These are phyloP conservation scores for Platanista minor DNA, from an alignment of 2,113 vertebrate genomes.

Conservation along the genomic window DNA sequence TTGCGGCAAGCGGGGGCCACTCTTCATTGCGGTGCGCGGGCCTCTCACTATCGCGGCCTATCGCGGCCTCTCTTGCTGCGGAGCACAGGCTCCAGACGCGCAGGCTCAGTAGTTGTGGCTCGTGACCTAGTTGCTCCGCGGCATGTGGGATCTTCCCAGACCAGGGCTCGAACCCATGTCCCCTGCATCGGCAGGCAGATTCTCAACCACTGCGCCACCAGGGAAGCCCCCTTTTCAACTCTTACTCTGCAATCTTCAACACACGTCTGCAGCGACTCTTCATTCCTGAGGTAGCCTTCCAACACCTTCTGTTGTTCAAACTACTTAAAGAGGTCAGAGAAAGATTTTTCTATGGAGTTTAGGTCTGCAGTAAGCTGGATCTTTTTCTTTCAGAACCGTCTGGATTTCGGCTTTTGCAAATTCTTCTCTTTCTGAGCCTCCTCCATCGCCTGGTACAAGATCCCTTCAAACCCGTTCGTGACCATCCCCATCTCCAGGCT, in stretches of 20 bases:
- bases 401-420: not conserved
- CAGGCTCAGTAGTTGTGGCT: too few species aligned
- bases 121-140: too few species aligned
- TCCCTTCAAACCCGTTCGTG: not conserved
- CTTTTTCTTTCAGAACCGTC: not conserved
- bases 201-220: too few species aligned
- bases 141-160: too few species aligned
- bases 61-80: too few species aligned
- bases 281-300: not conserved
- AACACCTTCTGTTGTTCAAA: not conserved
- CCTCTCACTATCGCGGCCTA: too few species aligned
- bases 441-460: not conserved
- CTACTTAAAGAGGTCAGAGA: not conserved
- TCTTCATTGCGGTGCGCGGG: too few species aligned
- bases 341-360: not conserved
- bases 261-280: not conserved
- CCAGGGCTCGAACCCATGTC: too few species aligned
- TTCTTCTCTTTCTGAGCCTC: not conserved
- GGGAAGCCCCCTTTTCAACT: not conserved
- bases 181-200: too few species aligned
- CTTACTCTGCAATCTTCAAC: not conserved
- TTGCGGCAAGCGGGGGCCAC: too few species aligned
- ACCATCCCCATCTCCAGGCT: not conserved
- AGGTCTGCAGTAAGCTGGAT: not conserved
- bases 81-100: too few species aligned